Evolutionary conservation across 30 jellyfish, hydroid and myxozoan species (phyloP).

Genomic region (Mastigias papua): DNA sequence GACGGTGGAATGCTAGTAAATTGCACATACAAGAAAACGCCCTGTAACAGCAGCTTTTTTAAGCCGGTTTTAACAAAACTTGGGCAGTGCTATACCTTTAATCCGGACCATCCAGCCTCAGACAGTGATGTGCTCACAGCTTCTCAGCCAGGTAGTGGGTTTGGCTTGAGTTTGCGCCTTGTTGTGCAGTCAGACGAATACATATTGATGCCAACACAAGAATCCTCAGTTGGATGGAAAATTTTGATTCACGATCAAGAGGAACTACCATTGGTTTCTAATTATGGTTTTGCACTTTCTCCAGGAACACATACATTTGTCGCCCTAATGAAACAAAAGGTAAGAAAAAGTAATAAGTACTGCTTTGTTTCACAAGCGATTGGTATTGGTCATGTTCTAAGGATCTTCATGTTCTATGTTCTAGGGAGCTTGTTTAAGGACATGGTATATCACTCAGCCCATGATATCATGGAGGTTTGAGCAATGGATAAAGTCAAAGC

Average conservation of each 20-base stretch:
- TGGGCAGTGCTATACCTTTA: conserved; percentile 78
- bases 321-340: conserved; percentile 64
- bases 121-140: conserved; percentile 30
- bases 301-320: conserved; percentile 81
- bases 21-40: conserved; percentile 45
- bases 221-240: conserved; percentile 73
- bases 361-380: too few relatives aligned
- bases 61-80: conserved; percentile 66
- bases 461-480: too few relatives aligned
- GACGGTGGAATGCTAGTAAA: conserved; percentile 75
- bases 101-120: conserved; percentile 46
- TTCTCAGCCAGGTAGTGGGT: conserved; percentile 71
- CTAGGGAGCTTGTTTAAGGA: too few relatives aligned
- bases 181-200: conserved; percentile 66
- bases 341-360: background rate
- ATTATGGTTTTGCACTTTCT: conserved; percentile 74
- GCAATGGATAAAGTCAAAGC: too few relatives aligned
- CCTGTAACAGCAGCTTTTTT: conserved; percentile 54
- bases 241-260: conserved; percentile 71
- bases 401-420: too few relatives aligned
- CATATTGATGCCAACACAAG: conserved; percentile 67
- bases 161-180: conserved; percentile 61
- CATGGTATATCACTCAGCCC: too few relatives aligned
- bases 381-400: too few relatives aligned
- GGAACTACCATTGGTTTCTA: conserved; percentile 69